Base-by-base conservation (phyloP, 2,888 invertebrate genomes). In the Metellina segmentata region DNA sequence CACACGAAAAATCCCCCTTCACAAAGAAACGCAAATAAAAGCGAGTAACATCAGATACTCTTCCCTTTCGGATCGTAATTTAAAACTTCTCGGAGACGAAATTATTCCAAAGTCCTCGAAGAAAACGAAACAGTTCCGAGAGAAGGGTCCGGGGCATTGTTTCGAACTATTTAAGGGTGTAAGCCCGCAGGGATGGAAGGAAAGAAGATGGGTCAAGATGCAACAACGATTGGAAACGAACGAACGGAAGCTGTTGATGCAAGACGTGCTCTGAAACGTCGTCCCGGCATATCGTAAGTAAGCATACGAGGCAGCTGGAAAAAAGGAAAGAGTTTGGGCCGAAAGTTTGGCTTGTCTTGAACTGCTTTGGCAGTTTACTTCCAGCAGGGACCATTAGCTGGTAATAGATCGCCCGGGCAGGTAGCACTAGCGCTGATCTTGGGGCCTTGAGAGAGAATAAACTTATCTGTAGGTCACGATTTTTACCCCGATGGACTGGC, bases 301-400 rank as follows among this genome's bases (percentile, higher is more conserved):
- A 82, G 81, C 6, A 69, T 71, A 49, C 19, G 20, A 7, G 16
- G 61, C 81, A 72, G 9, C 34, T 34, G 34, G 34, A 19, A 34
- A 19, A n/a, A 72, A 74, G 19, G 79, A 82, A 82, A 82, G 9
- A 70, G 48, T 82, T 82, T 70, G 69, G 8, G 11, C 49, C 48
- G 70, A 70, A 82, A 82, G 49, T 82, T 82, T 82, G 81, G 49
- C 49, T 71, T 16, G 34, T 81, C 81, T n/a, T n/a, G 53, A 71
- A 82, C 81, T 48, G 81, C 34, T 82, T 51, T 71, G 70, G 81
- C 81, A 82, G 81, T 82, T 82, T 71, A 82, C 81, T 82, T 82
- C 81, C 81, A 70, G 70, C 70, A 11, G 48, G 19, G 49, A n/a
- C 81, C 81, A 82, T 82, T 82, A 82, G 48, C 49, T 70, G 71